These are phyloP conservation scores for Pseudocheirus occidentalis DNA, from an alignment of 2,797 vertebrate species.

Conservation along the genomic window DNA sequence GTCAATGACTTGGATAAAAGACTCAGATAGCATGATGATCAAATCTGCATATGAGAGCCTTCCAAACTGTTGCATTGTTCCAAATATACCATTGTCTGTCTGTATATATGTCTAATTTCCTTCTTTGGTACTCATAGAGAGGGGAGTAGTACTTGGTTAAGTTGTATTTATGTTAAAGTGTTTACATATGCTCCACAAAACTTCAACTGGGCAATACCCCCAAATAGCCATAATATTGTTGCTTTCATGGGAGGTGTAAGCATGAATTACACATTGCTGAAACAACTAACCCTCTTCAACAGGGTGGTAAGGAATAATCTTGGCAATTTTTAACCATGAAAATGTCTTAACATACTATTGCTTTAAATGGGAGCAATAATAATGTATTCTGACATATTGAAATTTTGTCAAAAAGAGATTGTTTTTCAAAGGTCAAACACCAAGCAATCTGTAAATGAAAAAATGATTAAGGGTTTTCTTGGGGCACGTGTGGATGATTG, in stretches of 20 bases:
- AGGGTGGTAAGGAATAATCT: background rate
- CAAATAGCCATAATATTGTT: background rate
- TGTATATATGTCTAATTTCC: background rate
- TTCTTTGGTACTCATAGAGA: background rate
- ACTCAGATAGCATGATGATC: background rate
- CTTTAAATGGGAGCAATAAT: background rate
- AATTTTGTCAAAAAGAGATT: background rate
- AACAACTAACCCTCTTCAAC: background rate
- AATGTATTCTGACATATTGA: background rate
- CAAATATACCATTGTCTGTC: too few relatives aligned
- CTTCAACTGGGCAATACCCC: background rate
- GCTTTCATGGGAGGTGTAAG: background rate
- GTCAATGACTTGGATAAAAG: background rate
- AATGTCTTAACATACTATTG: background rate
- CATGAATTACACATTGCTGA: background rate
- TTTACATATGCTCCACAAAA: background rate
- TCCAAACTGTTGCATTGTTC: background rate
- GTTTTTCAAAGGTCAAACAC: background rate
- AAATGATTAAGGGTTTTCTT: background rate
- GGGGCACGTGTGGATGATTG: background rate
- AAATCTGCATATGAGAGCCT: background rate
- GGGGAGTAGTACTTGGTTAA: too few relatives aligned
- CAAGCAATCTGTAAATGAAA: background rate
- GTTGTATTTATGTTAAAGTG: background rate
- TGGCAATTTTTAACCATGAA: background rate